Evolutionary conservation across 2,797 vertebrate species (phyloP).

Genomic region (Picus viridis): DNA sequence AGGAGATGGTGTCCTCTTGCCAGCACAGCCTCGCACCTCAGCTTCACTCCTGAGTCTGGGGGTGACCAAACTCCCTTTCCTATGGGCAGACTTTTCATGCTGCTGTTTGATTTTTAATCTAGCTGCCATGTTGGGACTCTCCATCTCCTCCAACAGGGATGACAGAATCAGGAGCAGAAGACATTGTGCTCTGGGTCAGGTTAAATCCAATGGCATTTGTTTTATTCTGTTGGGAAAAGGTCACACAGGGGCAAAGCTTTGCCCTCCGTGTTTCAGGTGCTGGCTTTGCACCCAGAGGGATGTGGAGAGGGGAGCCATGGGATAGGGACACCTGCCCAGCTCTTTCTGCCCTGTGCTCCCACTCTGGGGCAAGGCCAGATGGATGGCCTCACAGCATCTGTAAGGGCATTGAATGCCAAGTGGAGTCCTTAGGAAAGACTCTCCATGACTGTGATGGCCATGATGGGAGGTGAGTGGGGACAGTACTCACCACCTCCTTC

Average conservation of each 20-base stretch:
- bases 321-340: not conserved
- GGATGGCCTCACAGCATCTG: not conserved
- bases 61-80: not conserved
- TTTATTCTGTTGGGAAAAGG: not conserved
- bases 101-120: slow-evolving; percentile 7
- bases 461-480: not conserved
- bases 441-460: not conserved
- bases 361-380: not conserved
- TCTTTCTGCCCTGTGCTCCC: not conserved
- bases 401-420: not conserved
- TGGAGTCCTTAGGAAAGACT: not conserved
- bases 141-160: not conserved
- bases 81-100: not conserved
- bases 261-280: not conserved
- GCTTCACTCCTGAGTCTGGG: not conserved
- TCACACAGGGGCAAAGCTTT: not conserved
- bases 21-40: not conserved
- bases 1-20: not conserved
- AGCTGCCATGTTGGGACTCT: not conserved
- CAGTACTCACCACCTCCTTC: not conserved
- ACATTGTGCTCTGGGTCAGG: not conserved
- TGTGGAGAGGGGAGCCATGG: not conserved
- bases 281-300: not conserved
- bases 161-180: not conserved
- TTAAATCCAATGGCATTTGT: not conserved